Base-by-base conservation (phyloP, 2,888 invertebrate genomes). In the Hypomecis atomaria region DNA sequence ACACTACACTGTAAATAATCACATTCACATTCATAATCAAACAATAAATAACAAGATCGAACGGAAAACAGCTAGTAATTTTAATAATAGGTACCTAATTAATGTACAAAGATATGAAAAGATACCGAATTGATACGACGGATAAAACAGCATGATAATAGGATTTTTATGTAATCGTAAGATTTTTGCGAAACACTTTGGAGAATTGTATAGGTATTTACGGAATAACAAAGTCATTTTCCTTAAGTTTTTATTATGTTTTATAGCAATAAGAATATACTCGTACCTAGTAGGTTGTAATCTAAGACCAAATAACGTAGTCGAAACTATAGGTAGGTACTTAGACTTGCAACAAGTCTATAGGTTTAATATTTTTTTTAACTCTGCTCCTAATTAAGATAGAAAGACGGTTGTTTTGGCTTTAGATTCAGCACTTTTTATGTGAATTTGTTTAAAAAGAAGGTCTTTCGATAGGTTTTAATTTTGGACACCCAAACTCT, bases 41-140 rank as follows among this genome's bases (percentile, higher is more conserved):
- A 64, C 45, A 40, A 38, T 36, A 43, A 50, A 47, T 48, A 38
- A 58, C 50, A 48, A 58, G 54, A 36, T 10, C 45, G 23, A 34
- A 43, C n/a, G 50, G n/a, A 52, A 53, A 11, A 13, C 47, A 44
- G 37, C 23, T 13, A 7, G 43, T 34, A 34, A 54, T 50, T 64
- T 59, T 59, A 64, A 55, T 64, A 42, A 50, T 48, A n/a, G n/a
- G n/a, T n/a, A 54, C 13, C 36, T 59, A 65, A 65, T 65, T 63
- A 63, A 55, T 57, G 1, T 13, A 11, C 10, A 42, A 45, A 38
- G 68, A 69, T 69, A 69, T 38, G 43, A 33, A 11, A 38, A 38
- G 65, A 69, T 69, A 69, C 11, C 5, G 52, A 23, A 23, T 55
- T 45, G 64, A 69, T 66, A 66, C 8, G 1, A n/a, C 40, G 45